Percentiles rank a stretch among this genome's conserved stretches.
Conservation (phyloP, 2,113 vertebrate species). For the Zeus faber region DNA sequence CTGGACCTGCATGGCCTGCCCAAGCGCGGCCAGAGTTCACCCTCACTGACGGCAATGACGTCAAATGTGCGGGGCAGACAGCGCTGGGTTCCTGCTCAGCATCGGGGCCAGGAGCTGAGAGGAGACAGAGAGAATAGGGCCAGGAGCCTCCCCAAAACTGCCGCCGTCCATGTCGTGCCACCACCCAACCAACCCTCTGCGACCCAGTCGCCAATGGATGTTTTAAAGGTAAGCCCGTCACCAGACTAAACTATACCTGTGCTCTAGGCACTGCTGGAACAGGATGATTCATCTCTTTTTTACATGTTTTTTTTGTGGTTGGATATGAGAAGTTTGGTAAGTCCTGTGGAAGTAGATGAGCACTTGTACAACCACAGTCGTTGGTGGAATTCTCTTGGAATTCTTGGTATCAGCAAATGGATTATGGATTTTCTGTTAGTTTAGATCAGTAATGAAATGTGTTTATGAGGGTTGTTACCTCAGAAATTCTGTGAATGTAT, state of each 20-base stretch:
- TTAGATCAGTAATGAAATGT: no score
- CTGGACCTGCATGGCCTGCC: conserved; percentile 81
- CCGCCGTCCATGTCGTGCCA: conserved; percentile 78
- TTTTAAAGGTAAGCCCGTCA: conserved; percentile 82
- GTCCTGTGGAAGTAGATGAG: neutral
- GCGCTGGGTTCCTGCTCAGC: conserved; percentile 82
- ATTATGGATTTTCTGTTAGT: no score
- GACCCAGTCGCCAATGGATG: conserved; percentile 83
- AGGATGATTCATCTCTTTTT: no score
- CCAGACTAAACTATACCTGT: neutral
- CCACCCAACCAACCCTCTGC: conserved; percentile 70
- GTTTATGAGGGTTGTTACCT: conserved; percentile 8
- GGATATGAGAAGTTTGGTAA: neutral
- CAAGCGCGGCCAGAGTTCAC: conserved; percentile 76
- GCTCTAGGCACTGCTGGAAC: neutral
- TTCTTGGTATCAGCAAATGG: no score
- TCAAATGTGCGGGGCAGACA: conserved; percentile 83
- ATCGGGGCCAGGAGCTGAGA: conserved; percentile 81
- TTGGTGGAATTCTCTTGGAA: no score
- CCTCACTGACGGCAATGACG: conserved; percentile 78
- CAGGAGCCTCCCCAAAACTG: conserved; percentile 69
- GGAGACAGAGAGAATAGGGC: conserved; percentile 79
- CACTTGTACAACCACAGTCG: no score
- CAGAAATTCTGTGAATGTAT: conserved; percentile 33
- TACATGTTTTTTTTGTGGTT: no score